Percentiles rank a stretch among this genome's conserved stretches.
Conservation (phyloP, 2,888 invertebrate genomes). For the Autographa pulchrina region DNA sequence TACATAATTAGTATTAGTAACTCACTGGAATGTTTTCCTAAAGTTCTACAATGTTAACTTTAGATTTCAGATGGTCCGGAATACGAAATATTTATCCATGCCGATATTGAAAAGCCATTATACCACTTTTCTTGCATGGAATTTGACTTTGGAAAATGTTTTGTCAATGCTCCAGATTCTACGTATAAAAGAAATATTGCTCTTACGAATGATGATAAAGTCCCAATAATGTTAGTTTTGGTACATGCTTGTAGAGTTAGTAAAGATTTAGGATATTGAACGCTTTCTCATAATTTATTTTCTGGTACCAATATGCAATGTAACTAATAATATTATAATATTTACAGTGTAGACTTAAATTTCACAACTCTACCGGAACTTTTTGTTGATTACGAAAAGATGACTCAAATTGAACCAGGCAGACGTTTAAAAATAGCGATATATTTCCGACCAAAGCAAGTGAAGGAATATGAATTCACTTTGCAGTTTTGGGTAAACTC, state of each 20-base stretch:
- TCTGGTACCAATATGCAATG: background rate
- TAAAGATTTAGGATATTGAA: background rate
- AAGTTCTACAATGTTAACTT: constrained; percentile 23
- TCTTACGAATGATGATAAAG: constrained; percentile 77
- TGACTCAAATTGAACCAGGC: constrained; percentile 78
- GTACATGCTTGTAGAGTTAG: background rate
- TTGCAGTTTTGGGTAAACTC: constrained; percentile 89
- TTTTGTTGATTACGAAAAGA: constrained; percentile 82
- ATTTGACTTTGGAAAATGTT: constrained; percentile 92
- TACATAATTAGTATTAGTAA: no score
- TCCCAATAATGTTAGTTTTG: constrained; percentile 73
- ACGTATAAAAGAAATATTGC: constrained; percentile 83
- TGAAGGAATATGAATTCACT: constrained; percentile 84
- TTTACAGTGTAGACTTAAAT: constrained; percentile 87
- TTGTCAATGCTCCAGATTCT: constrained; percentile 86
- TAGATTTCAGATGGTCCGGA: constrained; percentile 92
- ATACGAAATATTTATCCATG: constrained; percentile 89
- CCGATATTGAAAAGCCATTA: constrained; percentile 88
- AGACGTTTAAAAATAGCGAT: constrained; percentile 84
- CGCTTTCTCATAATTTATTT: background rate
- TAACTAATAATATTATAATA: background rate
- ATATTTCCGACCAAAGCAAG: constrained; percentile 88
- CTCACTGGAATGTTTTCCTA: no score
- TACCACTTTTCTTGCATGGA: constrained; percentile 90
- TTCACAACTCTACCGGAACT: constrained; percentile 85